These are phyloP conservation scores for Platycnemis pennipes DNA, from an alignment of 2,888 invertebrate genomes.

Conservation along the genomic window DNA sequence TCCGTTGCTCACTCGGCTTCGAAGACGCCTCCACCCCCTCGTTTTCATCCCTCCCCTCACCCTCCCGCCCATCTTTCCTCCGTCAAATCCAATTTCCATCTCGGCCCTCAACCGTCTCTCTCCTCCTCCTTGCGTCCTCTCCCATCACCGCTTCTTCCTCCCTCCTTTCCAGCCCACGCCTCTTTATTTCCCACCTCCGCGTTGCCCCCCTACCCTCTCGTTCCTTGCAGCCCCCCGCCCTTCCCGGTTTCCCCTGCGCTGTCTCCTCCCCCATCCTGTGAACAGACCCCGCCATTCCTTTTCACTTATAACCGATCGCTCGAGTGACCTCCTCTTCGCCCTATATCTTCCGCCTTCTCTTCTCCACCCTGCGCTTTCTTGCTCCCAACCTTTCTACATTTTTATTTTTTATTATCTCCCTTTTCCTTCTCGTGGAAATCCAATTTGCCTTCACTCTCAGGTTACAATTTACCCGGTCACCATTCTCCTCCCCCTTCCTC, in stretches of 20 bases:
- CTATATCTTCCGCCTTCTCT: background rate
- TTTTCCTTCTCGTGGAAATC: background rate
- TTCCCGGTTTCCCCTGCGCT: background rate
- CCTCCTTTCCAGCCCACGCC: background rate
- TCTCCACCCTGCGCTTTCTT: background rate
- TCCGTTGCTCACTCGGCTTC: background rate
- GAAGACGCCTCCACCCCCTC: background rate
- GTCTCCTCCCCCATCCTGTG: background rate
- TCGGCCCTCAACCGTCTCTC: background rate
- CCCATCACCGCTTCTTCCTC: background rate
- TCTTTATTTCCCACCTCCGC: background rate
- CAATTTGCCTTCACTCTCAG: background rate
- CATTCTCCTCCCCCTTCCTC: background rate
- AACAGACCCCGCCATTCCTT: background rate
- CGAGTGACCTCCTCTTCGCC: slow-evolving; percentile 26
- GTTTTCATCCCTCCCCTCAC: background rate
- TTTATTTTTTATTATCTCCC: background rate
- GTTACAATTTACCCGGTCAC: background rate
- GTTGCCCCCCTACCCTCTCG: too few relatives aligned
- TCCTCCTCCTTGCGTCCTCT: background rate
- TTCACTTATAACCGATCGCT: slow-evolving; percentile 17
- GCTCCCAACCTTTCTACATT: background rate
- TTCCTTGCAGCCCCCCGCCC: background rate
- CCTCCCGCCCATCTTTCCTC: slow-evolving; percentile 7
- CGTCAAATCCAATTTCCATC: slow-evolving; percentile 39